phyloP scores from a whole-genome alignment of 1,140 invertebrate genomes.

The Elymnias hypermnestra region DNA sequence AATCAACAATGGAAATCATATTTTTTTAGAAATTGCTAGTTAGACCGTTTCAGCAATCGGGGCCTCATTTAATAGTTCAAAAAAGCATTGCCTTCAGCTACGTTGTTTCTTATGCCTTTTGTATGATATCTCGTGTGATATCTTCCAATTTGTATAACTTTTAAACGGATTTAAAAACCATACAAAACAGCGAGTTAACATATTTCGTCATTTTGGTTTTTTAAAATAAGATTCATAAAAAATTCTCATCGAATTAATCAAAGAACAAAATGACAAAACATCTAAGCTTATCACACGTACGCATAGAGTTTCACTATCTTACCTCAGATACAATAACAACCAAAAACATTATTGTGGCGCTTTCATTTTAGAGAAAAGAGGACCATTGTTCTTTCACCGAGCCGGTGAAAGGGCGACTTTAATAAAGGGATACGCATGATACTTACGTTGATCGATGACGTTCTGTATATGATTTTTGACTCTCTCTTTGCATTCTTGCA shows the following conservation, averaged over 20 bases:
- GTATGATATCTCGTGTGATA: too few species aligned
- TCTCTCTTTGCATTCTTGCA: slow-evolving; percentile 90
- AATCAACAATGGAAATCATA: too few species aligned
- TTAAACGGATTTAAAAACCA: too few species aligned
- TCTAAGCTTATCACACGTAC: slow-evolving; percentile 2
- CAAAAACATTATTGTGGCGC: slow-evolving; percentile 1
- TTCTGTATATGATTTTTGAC: slow-evolving; percentile 89
- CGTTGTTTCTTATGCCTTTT: too few species aligned
- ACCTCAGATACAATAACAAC: slow-evolving; percentile 13
- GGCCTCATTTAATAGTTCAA: too few species aligned
- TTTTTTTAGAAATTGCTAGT: too few species aligned
- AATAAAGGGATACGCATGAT: slow-evolving; percentile 1
- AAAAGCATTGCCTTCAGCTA: too few species aligned
- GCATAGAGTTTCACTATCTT: slow-evolving; percentile 10
- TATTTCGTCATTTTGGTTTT: too few species aligned
- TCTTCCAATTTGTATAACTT: too few species aligned
- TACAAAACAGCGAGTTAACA: too few species aligned
- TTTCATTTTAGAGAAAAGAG: slow-evolving; percentile 12
- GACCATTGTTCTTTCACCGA: slow-evolving; percentile 8
- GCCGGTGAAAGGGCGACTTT: slow-evolving; percentile 4
- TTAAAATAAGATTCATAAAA: too few species aligned
- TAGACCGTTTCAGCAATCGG: too few species aligned
- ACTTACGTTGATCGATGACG: slow-evolving; percentile 92
- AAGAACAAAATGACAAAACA: not conserved
- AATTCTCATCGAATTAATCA: not conserved